Conservation (phyloP, 1,140 invertebrate species). For the Littorina saxatilis region DNA sequence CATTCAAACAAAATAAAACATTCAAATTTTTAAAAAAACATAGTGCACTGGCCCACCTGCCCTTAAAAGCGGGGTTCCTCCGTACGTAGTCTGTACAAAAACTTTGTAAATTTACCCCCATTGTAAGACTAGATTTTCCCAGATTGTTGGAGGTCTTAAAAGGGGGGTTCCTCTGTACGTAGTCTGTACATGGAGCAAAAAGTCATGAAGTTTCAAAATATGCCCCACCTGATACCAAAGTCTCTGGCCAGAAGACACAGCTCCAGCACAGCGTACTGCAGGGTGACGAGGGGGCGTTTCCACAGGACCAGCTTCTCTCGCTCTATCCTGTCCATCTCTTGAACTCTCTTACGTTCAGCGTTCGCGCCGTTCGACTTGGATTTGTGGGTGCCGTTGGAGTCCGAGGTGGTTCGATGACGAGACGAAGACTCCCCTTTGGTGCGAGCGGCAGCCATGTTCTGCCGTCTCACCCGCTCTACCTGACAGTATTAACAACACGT, state of each 20-base stretch:
- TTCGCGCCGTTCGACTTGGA: constrained; percentile 23
- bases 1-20: no score
- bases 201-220: no score
- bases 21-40: no score
- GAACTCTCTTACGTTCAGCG: constrained; percentile 38
- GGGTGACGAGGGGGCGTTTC: constrained; percentile 88
- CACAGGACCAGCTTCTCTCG: constrained; percentile 87
- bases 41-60: no score
- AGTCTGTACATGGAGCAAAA: no score
- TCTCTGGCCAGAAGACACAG: constrained; percentile 80
- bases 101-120: no score
- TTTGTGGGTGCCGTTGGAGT: constrained; percentile 46
- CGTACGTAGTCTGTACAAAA: no score
- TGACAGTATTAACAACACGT: no score
- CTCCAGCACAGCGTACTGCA: constrained; percentile 91
- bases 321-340: constrained; percentile 70
- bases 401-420: constrained; percentile 31
- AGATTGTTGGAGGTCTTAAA: no score
- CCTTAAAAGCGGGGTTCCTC: no score
- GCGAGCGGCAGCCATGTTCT: constrained; percentile 31
- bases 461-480: constrained; percentile 30
- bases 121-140: no score
- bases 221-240: constrained; percentile 79
- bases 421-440: neutral
- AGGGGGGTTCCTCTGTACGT: no score